Evolutionary conservation across 2,113 vertebrate genomes (phyloP).

Genomic region (Camelus bactrianus): DNA sequence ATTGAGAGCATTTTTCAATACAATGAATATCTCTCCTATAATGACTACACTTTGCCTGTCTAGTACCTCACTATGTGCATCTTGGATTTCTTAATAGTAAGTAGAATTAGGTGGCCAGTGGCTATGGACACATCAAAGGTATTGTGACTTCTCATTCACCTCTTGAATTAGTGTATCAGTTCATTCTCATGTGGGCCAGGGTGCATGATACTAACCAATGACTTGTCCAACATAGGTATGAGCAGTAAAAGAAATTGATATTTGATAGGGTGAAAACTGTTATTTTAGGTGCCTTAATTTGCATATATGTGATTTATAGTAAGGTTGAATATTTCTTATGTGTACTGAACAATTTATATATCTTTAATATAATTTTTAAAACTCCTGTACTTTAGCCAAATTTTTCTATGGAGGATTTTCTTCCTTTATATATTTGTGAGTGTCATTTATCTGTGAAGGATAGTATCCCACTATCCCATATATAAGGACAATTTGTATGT

Average conservation of each 20-base stretch:
- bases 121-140: neutral
- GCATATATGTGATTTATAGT: neutral
- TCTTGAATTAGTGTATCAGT: neutral
- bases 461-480: neutral
- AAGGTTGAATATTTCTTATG: neutral
- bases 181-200: neutral
- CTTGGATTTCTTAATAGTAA: neutral
- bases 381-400: neutral
- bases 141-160: neutral
- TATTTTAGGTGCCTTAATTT: conserved; percentile 15
- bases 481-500: neutral
- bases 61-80: neutral
- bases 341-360: neutral
- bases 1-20: neutral
- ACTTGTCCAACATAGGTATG: neutral
- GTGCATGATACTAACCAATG: neutral
- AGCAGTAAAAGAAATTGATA: conserved; percentile 16
- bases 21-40: neutral
- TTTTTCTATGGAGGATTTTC: neutral
- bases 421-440: neutral
- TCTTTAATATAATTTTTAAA: neutral
- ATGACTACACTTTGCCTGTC: neutral
- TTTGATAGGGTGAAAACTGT: neutral
- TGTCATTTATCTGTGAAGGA: neutral
- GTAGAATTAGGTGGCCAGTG: neutral